A percentile compares a stretch with the other conserved stretches of the same genome.
phyloP scores from a whole-genome alignment of 2,888 invertebrate species.

The Atherix ibis region DNA sequence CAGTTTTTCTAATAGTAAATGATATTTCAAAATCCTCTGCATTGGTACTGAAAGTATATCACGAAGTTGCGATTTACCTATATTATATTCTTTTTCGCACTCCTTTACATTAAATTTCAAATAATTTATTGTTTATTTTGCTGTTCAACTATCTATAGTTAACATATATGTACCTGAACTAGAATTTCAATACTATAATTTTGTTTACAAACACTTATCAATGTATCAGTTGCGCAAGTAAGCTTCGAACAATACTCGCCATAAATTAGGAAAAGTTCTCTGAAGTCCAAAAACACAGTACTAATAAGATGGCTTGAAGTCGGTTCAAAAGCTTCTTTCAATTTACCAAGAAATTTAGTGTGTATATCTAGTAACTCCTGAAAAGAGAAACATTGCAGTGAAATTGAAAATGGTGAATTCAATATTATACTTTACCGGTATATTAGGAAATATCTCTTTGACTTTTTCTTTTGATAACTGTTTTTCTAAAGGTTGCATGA shows the following conservation, averaged over 20 bases:
- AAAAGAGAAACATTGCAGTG: conserved; percentile 11
- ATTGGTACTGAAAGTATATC: conserved; percentile 96
- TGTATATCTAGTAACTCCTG: conserved; percentile 79
- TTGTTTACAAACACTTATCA: conserved; percentile 39
- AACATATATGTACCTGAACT: conserved; percentile 25
- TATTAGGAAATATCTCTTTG: conserved; percentile 73
- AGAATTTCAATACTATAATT: conserved; percentile 29
- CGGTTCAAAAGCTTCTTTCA: conserved; percentile 53
- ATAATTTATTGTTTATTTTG: background rate
- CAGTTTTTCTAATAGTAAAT: conserved; percentile 77
- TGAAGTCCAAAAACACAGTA: conserved; percentile 78
- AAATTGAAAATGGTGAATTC: conserved; percentile 2
- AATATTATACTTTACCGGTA: conserved; percentile 46
- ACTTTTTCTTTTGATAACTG: conserved; percentile 59
- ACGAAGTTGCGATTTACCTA: conserved; percentile 83
- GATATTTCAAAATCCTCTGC: conserved; percentile 96
- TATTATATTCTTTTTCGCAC: conserved; percentile 86
- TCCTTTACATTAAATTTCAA: conserved; percentile 38
- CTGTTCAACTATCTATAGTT: no score
- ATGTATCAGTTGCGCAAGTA: conserved; percentile 68
- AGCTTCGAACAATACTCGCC: conserved; percentile 94
- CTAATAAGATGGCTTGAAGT: conserved; percentile 44
- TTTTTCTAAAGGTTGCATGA: conserved; percentile 58
- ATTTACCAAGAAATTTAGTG: conserved; percentile 63
- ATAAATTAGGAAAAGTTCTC: conserved; percentile 81